Percentiles rank a stretch among this genome's conserved stretches.
Conservation (phyloP, 1,140 invertebrate genomes). For the Littorina saxatilis region DNA sequence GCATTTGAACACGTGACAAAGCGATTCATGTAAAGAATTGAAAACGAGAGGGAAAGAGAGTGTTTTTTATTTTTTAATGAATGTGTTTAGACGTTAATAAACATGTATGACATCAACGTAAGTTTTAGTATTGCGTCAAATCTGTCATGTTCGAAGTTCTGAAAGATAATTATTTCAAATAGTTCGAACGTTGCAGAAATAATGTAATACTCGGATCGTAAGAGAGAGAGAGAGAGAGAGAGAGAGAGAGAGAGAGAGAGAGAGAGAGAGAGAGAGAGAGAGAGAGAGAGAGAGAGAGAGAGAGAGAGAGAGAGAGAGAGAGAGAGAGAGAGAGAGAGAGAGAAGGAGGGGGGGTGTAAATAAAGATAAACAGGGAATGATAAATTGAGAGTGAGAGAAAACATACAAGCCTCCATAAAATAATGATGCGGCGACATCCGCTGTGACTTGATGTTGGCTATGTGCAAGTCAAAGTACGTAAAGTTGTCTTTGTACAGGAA, state of each 20-base stretch:
- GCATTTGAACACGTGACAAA: too few relatives aligned
- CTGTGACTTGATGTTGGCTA: conserved; percentile 61
- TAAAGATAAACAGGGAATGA: neutral
- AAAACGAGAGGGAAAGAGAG: too few relatives aligned
- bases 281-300: neutral
- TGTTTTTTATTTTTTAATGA: too few relatives aligned
- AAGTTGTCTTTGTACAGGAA: conserved; percentile 63
- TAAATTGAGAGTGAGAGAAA: neutral
- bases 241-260: conserved; percentile 8
- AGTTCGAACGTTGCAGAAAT: too few relatives aligned
- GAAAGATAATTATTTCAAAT: too few relatives aligned
- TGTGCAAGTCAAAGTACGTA: conserved; percentile 63
- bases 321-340: conserved; percentile 4
- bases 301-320: neutral
- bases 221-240: conserved; percentile 15
- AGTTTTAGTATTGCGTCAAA: too few relatives aligned
- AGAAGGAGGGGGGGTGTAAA: neutral
- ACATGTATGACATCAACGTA: too few relatives aligned
- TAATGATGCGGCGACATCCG: conserved; percentile 67
- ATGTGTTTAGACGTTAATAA: too few relatives aligned
- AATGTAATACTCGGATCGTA: neutral
- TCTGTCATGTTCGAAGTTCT: too few relatives aligned
- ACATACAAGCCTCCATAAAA: conserved; percentile 76
- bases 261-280: neutral
- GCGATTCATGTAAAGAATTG: too few relatives aligned